A percentile compares a stretch with the other conserved stretches of the same genome.
phyloP scores from a whole-genome alignment of 2,797 vertebrate species.

The Australoheros facetus region DNA sequence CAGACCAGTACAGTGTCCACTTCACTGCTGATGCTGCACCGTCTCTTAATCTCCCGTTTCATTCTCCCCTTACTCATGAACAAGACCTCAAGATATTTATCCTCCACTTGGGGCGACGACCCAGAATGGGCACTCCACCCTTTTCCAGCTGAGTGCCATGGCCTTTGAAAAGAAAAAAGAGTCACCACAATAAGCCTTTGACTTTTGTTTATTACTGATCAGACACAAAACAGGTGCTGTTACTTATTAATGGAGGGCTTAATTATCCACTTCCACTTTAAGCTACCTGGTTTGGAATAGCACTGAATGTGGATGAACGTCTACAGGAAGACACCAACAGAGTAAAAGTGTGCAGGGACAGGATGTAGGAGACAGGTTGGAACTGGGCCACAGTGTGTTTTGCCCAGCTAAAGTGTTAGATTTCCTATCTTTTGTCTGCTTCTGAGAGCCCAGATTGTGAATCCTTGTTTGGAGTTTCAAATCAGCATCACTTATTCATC shows the following conservation, averaged over 20 bases:
- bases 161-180: neutral
- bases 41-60: too few species aligned
- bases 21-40: too few species aligned
- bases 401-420: slow-evolving; percentile 19
- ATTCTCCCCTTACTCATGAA: too few species aligned
- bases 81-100: neutral
- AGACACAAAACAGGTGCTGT: neutral
- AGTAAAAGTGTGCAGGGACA: neutral
- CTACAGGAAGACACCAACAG: neutral
- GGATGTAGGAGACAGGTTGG: neutral
- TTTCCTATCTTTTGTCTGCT: slow-evolving; percentile 45
- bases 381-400: neutral
- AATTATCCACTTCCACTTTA: neutral
- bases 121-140: neutral
- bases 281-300: neutral
- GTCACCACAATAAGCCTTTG: neutral
- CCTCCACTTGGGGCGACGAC: too few species aligned
- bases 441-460: slow-evolving; percentile 43
- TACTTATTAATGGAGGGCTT: neutral
- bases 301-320: neutral
- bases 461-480: slow-evolving; percentile 49
- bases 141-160: neutral
- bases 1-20: too few species aligned
- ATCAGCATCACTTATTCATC: slow-evolving; percentile 64
- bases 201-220: neutral